Percentiles rank a stretch among this genome's conserved stretches.
phyloP scores from a whole-genome alignment of 2,113 vertebrate genomes.

The Gulo gulo region DNA sequence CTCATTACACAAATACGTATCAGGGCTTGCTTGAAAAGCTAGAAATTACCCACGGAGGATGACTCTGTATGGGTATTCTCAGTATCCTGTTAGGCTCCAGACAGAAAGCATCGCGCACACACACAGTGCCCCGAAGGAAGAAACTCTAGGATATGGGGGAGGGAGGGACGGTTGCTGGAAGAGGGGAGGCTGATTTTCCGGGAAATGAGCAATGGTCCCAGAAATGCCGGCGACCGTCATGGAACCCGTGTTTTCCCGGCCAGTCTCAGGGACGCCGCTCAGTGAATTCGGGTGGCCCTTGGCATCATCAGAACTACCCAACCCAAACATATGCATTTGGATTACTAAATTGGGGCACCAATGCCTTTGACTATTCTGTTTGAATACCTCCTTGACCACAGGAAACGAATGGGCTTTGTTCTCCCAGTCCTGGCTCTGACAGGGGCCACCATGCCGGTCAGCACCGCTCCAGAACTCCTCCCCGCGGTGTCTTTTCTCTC shows the following conservation, averaged over 20 bases:
- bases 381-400: neutral
- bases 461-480: conserved; percentile 52
- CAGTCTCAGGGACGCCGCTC: neutral
- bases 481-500: neutral
- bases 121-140: neutral
- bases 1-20: neutral
- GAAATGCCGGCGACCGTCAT: accelerated
- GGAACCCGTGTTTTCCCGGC: neutral
- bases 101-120: neutral
- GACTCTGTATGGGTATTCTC: conserved; percentile 13
- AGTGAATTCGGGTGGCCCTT: neutral
- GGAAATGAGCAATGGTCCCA: neutral
- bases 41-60: conserved; percentile 46
- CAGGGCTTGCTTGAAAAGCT: conserved; percentile 30
- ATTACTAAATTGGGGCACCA: neutral
- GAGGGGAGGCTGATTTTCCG: neutral
- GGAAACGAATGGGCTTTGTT: neutral
- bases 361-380: neutral
- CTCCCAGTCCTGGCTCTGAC: neutral
- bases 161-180: neutral
- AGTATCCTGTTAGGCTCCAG: conserved; percentile 50
- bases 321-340: neutral
- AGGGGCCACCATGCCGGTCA: neutral
- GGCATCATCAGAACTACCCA: neutral
- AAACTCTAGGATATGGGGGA: no score